Percentiles rank a stretch among this genome's conserved stretches.
Evolutionary conservation across 2,888 invertebrate species (phyloP).

Genomic region (Scaptomyza tumidula): DNA sequence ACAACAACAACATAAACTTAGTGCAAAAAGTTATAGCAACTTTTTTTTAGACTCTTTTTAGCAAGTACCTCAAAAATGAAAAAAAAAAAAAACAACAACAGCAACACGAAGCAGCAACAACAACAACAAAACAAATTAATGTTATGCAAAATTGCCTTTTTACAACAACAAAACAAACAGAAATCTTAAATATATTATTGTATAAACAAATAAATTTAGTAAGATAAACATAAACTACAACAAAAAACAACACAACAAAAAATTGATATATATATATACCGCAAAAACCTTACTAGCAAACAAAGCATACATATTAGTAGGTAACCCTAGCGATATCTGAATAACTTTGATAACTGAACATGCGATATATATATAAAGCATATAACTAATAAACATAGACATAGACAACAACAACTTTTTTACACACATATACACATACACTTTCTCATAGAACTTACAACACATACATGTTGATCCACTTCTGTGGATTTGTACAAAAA

Average conservation of each 20-base stretch:
- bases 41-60: slow-evolving; percentile 70
- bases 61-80: slow-evolving; percentile 67
- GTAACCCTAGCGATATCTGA: slow-evolving; percentile 50
- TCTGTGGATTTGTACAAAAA: slow-evolving; percentile 44
- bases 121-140: slow-evolving; percentile 32
- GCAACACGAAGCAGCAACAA: slow-evolving; percentile 28
- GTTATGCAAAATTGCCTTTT: slow-evolving; percentile 58
- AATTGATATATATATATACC: slow-evolving; percentile 54
- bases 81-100: slow-evolving; percentile 26
- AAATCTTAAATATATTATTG: not conserved
- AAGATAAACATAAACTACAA: slow-evolving; percentile 41
- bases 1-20: slow-evolving; percentile 35
- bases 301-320: slow-evolving; percentile 65
- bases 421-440: not conserved
- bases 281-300: slow-evolving; percentile 77
- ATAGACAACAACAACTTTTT: slow-evolving; percentile 26
- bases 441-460: slow-evolving; percentile 46
- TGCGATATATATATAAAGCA: slow-evolving; percentile 35
- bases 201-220: slow-evolving; percentile 39
- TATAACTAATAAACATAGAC: slow-evolving; percentile 44
- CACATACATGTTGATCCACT: not conserved
- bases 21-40: slow-evolving; percentile 54
- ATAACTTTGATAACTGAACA: slow-evolving; percentile 54
- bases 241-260: not conserved
- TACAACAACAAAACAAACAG: slow-evolving; percentile 32